Evolutionary conservation across 2,797 vertebrate species (phyloP).

Genomic region (Telmatherina bonti): DNA sequence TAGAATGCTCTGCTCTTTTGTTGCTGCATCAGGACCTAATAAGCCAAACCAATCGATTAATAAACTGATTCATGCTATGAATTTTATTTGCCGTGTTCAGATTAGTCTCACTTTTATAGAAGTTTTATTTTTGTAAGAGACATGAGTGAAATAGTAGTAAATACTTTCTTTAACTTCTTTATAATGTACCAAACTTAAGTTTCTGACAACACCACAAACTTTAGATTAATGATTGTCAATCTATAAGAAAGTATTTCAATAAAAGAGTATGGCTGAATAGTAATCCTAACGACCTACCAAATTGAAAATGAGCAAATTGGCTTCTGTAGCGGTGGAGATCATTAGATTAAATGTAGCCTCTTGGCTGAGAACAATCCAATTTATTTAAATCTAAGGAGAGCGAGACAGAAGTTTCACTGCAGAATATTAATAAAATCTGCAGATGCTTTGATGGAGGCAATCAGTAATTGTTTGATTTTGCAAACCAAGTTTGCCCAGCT

Average conservation of each 20-base stretch:
- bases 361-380: conserved; percentile 18
- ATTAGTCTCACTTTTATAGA: neutral
- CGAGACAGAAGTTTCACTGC: neutral
- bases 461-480: conserved; percentile 20
- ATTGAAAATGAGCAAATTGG: conserved; percentile 45
- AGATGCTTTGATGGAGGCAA: conserved; percentile 1
- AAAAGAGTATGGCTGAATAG: conserved; percentile 11
- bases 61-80: neutral
- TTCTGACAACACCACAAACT: conserved; percentile 9
- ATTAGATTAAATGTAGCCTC: conserved; percentile 46
- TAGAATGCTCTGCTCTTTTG: conserved; percentile 90
- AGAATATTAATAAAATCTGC: conserved; percentile 25
- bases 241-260: conserved; percentile 21
- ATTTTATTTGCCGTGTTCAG: neutral
- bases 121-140: neutral
- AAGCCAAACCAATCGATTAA: conserved; percentile 3
- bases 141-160: neutral
- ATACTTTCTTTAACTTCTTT: neutral
- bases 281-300: conserved; percentile 24
- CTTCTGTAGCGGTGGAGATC: conserved; percentile 1
- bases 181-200: neutral
- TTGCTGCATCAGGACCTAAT: conserved; percentile 86
- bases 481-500: neutral
- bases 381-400: conserved; percentile 31
- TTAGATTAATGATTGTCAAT: conserved; percentile 31